phyloP scores from a whole-genome alignment of 2,888 invertebrate species.

The Eristalis pertinax region DNA sequence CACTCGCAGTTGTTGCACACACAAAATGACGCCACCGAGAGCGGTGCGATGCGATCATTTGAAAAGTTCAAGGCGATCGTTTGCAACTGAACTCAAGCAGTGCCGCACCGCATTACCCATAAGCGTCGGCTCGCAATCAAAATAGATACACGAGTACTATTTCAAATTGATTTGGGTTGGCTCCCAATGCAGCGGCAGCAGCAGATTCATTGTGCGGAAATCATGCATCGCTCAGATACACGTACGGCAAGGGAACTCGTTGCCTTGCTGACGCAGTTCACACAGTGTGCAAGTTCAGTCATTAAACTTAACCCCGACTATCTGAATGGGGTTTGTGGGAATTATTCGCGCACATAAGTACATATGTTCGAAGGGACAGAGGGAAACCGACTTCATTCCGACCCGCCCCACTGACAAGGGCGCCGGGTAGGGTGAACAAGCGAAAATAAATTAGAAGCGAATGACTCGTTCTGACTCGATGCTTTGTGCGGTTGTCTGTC shows the following conservation, averaged over 20 bases:
- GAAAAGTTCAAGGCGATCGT: constrained; percentile 56
- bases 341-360: background rate
- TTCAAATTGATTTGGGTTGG: background rate
- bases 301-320: constrained; percentile 35
- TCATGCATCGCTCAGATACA: constrained; percentile 16
- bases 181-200: background rate
- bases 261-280: background rate
- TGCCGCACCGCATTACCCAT: background rate
- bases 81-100: background rate
- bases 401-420: background rate
- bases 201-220: constrained; percentile 17
- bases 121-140: constrained; percentile 2
- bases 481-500: constrained; percentile 3
- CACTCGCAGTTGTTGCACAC: constrained; percentile 11
- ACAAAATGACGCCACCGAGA: background rate
- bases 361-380: background rate
- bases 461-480: constrained; percentile 12
- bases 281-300: constrained; percentile 35
- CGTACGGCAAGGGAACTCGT: background rate
- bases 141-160: constrained; percentile 23
- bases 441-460: constrained; percentile 28
- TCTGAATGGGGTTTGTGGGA: constrained; percentile 8
- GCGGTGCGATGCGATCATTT: constrained; percentile 34
- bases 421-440: background rate
- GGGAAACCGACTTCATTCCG: background rate